phyloP scores from a whole-genome alignment of 1,140 invertebrate species.

The Monochamus saltuarius region DNA sequence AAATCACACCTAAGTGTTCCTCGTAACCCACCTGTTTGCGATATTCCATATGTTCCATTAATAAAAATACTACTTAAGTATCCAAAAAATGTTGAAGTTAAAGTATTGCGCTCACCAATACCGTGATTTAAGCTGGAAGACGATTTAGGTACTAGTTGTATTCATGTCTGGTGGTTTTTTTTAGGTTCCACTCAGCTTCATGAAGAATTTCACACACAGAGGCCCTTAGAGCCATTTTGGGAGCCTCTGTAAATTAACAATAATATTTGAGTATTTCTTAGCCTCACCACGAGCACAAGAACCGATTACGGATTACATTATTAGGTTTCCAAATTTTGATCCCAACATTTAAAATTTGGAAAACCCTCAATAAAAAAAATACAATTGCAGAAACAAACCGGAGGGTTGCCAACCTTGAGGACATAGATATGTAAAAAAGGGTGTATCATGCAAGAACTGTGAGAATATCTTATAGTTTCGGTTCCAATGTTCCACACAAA shows the following conservation, averaged over 20 bases:
- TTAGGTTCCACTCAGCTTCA: slow-evolving; percentile 34
- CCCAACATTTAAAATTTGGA: too few species aligned
- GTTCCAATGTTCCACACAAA: too few species aligned
- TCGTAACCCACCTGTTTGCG: too few species aligned
- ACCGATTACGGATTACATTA: slow-evolving; percentile 30
- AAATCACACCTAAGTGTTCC: too few species aligned
- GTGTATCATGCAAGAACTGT: too few species aligned
- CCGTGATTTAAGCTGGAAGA: slow-evolving; percentile 20
- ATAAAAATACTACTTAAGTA: slow-evolving; percentile 14
- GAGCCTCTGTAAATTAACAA: slow-evolving; percentile 52
- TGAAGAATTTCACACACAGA: slow-evolving; percentile 36
- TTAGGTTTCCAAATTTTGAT: slow-evolving; percentile 26
- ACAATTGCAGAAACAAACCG: too few species aligned
- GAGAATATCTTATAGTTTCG: too few species aligned
- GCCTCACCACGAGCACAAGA: neutral
- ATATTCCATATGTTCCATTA: neutral
- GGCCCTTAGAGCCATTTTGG: slow-evolving; percentile 43
- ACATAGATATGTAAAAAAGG: too few species aligned
- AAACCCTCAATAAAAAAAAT: too few species aligned
- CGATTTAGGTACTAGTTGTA: slow-evolving; percentile 24
- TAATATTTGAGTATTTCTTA: slow-evolving; percentile 40
- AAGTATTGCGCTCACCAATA: slow-evolving; percentile 20
- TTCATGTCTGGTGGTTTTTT: slow-evolving; percentile 29
- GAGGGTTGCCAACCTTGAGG: too few species aligned
- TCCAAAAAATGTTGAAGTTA: slow-evolving; percentile 28